These are phyloP conservation scores for Enteromius radiatus DNA, from an alignment of 2,797 vertebrate genomes.

Conservation along the genomic window DNA sequence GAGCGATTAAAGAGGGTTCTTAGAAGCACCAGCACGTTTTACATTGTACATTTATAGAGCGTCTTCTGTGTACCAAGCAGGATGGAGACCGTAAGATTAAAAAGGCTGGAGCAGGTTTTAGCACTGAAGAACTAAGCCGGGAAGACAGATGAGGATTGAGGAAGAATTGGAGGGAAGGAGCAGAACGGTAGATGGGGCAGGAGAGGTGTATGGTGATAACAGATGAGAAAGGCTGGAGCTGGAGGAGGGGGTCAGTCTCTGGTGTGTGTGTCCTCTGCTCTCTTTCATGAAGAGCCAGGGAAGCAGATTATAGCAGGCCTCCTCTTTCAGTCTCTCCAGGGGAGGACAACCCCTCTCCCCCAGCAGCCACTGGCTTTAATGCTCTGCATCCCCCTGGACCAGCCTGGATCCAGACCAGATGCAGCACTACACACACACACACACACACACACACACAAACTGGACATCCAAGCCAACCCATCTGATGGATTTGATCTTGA, in stretches of 20 bases:
- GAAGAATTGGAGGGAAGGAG: constrained; percentile 26
- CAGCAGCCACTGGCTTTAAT: constrained; percentile 54
- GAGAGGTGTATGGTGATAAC: constrained; percentile 62
- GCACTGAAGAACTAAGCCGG: background rate
- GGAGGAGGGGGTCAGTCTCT: constrained; percentile 75
- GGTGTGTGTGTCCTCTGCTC: constrained; percentile 72
- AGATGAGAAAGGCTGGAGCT: constrained; percentile 66
- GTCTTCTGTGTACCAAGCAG: background rate
- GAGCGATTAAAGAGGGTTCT: background rate
- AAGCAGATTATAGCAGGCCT: constrained; percentile 80
- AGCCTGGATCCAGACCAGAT: constrained; percentile 56
- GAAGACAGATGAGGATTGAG: constrained; percentile 24
- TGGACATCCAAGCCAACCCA: constrained; percentile 40
- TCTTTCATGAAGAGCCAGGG: constrained; percentile 84
- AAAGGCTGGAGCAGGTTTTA: constrained; percentile 8
- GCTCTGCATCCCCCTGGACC: constrained; percentile 53
- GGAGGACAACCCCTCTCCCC: constrained; percentile 63
- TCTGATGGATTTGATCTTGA: constrained; percentile 48
- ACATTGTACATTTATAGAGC: background rate
- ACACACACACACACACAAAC: constrained; percentile 31
- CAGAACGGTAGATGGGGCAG: constrained; percentile 35
- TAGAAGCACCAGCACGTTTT: background rate
- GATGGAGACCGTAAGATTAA: constrained; percentile 11
- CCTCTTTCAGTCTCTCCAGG: constrained; percentile 61
- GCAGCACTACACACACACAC: constrained; percentile 30